Evolutionary conservation across 2,888 invertebrate genomes (phyloP).

Genomic region (Stenurella melanura): DNA sequence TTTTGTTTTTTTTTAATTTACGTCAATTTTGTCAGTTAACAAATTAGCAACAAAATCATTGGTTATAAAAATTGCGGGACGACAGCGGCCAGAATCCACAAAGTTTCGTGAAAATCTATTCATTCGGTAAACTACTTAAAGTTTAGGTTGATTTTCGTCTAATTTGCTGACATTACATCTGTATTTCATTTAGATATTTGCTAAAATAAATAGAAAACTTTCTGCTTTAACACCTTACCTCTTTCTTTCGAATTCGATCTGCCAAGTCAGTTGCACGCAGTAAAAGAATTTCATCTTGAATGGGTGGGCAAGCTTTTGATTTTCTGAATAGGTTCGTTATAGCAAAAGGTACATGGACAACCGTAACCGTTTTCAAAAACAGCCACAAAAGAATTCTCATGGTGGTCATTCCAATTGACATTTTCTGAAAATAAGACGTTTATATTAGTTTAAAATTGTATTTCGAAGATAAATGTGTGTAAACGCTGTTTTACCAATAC

Average conservation of each 20-base stretch:
- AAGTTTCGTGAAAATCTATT: too few relatives aligned
- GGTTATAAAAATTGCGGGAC: too few relatives aligned
- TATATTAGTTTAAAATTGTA: neutral
- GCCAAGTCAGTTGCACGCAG: conserved; percentile 82
- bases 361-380: conserved; percentile 50
- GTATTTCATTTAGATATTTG: neutral
- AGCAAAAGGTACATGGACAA: conserved; percentile 57
- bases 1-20: too few relatives aligned
- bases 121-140: too few relatives aligned
- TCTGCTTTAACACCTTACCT: conserved; percentile 74
- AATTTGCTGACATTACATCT: too few relatives aligned
- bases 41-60: too few relatives aligned
- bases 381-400: conserved; percentile 55
- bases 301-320: conserved; percentile 79
- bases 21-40: too few relatives aligned
- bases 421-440: conserved; percentile 43
- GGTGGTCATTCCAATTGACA: conserved; percentile 51
- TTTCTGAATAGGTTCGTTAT: conserved; percentile 72
- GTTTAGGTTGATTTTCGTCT: too few relatives aligned
- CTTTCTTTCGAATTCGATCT: conserved; percentile 81
- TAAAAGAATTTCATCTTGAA: conserved; percentile 80
- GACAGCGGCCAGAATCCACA: too few relatives aligned
- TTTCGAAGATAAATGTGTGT: too few relatives aligned
- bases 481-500: too few relatives aligned
- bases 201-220: neutral